Base-by-base conservation (phyloP, 2,797 vertebrate genomes). In the Myoxocephalus aenaeus region DNA sequence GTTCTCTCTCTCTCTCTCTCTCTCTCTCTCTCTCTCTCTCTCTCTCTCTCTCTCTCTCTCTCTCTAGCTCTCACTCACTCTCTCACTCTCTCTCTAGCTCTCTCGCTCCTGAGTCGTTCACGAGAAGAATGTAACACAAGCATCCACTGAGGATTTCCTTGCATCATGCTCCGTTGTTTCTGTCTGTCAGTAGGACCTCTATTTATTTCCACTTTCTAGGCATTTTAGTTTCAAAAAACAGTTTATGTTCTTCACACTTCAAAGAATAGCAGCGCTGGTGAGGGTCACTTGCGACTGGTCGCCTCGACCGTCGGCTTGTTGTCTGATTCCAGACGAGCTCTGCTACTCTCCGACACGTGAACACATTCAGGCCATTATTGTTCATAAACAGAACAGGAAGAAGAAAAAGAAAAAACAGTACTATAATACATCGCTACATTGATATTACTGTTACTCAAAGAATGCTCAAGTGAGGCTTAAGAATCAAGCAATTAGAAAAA, bases 381-480 rank as follows among this genome's bases (percentile, higher is more conserved):
- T 75, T 87, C 73, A 88, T 81, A 64, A 86, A 92, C 65, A 86
- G 59, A 88, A 89, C 7, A 36, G 50, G 64, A 65, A 56, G 51
- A 59, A 40, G 61, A 36, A 48, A 48, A 61, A 17, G 59, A 56
- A 61, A 74, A 81, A 80, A 86, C 80, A 88, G 76, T 88, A 87
- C 70, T 88, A 84, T 14, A 92, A 89, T 89, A 94, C 88, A 85
- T 89, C 83, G 89, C 92, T 92, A 94, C 92, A 91, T 91, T 90
- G 74, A 92, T 89, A 87, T 86, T 86, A 89, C 84, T 70, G 82
- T 89, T 90, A 90, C 82, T 89, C 72, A 90, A 87, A 92, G 83
- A 92, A 93, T 88, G 88, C 88, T 92, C 88, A 89, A 92, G 91
- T 90, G 89, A 92, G 84, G 87, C 93, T 90, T 79, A 77, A 89